Evolutionary conservation across 2,888 invertebrate genomes (phyloP).

Genomic region (Dicranocentrus wangi): DNA sequence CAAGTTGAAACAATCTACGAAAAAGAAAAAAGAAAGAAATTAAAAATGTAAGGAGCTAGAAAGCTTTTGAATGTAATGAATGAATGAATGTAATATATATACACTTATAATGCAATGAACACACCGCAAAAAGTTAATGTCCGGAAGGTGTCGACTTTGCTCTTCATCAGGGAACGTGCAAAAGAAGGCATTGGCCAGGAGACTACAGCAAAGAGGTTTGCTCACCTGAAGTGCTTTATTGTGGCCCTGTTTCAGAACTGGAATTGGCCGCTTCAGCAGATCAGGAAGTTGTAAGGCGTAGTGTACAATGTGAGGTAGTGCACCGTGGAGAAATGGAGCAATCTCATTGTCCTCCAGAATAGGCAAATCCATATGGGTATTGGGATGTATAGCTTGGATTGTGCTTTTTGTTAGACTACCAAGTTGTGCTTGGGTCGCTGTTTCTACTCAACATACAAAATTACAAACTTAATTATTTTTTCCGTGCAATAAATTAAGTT

Average conservation of each 20-base stretch:
- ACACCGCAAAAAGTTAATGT: background rate
- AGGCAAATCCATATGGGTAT: background rate
- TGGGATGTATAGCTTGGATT: background rate
- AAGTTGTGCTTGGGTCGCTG: background rate
- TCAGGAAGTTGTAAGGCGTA: background rate
- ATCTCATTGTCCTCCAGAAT: background rate
- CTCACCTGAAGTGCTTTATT: constrained; percentile 10
- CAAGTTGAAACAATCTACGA: background rate
- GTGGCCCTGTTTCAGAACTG: background rate
- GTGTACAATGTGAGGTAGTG: background rate
- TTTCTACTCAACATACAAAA: no score
- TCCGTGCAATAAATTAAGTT: background rate
- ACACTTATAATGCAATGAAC: background rate
- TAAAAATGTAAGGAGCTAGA: background rate
- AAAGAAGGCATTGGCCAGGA: constrained; percentile 52
- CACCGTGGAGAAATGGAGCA: background rate
- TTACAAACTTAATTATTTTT: background rate
- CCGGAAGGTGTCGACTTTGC: background rate
- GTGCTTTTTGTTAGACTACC: background rate
- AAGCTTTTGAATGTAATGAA: background rate
- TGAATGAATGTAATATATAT: background rate
- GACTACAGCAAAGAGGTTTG: background rate
- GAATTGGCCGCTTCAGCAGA: constrained; percentile 76
- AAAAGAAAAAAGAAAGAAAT: background rate
- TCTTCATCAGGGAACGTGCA: constrained; percentile 37